Conservation (phyloP, 2,888 invertebrate species). For the Epinotia nisella region DNA sequence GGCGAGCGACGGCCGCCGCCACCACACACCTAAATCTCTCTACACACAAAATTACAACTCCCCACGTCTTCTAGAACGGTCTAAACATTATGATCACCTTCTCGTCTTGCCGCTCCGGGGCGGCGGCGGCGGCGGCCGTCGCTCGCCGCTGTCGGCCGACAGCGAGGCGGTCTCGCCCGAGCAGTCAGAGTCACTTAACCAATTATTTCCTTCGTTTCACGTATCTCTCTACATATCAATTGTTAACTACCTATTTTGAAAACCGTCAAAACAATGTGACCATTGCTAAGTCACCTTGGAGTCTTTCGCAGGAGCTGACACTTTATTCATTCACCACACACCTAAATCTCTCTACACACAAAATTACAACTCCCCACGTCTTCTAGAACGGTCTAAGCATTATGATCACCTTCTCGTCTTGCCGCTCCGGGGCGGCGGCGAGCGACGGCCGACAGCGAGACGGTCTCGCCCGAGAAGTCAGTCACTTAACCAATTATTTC, state of each 20-base stretch:
- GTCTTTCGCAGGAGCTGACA: too few relatives aligned
- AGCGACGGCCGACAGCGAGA: conserved; percentile 79
- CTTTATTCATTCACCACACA: too few relatives aligned
- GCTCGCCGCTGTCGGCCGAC: conserved; percentile 80
- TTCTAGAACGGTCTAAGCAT: background rate
- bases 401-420: conserved; percentile 67
- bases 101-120: conserved; percentile 68
- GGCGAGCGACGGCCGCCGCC: conserved; percentile 73
- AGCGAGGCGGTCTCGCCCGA: conserved; percentile 81
- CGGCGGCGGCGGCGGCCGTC: conserved; percentile 66
- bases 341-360: background rate
- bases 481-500: conserved; percentile 51
- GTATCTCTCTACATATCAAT: too few relatives aligned
- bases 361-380: background rate
- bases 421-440: conserved; percentile 62
- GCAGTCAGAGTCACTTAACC: conserved; percentile 72
- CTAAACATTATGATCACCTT: conserved; percentile 55
- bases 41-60: too few relatives aligned
- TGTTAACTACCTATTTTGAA: too few relatives aligned
- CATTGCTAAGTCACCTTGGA: too few relatives aligned
- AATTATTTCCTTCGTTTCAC: conserved; percentile 49
- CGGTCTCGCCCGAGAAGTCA: conserved; percentile 82
- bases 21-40: conserved; percentile 45
- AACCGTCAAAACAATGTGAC: too few relatives aligned
- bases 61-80: too few relatives aligned